phyloP scores from a whole-genome alignment of 2,113 vertebrate genomes.

The Pterophyllum scalare region DNA sequence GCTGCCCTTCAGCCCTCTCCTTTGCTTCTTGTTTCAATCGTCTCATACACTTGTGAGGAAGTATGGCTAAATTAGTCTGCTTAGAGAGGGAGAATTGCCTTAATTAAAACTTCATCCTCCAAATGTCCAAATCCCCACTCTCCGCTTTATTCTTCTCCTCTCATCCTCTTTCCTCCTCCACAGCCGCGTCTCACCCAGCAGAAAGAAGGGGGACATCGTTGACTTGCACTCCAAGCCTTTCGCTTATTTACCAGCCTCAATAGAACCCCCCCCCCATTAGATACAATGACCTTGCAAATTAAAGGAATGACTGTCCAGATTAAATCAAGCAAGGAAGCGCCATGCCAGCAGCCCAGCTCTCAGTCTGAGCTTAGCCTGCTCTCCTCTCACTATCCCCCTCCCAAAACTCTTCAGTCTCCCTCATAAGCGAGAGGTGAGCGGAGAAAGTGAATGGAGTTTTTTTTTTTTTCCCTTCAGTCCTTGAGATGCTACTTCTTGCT shows the following conservation, averaged over 20 bases:
- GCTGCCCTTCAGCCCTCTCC: constrained; percentile 40
- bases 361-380: constrained; percentile 48
- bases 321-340: constrained; percentile 77
- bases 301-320: constrained; percentile 82
- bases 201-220: constrained; percentile 74
- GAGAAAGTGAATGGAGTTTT: constrained; percentile 72
- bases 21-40: constrained; percentile 68
- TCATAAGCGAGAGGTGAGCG: constrained; percentile 70
- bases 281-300: constrained; percentile 82
- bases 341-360: constrained; percentile 44
- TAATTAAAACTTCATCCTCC: constrained; percentile 78
- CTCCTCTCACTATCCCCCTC: constrained; percentile 29
- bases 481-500: constrained; percentile 81
- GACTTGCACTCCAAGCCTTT: constrained; percentile 77
- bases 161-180: constrained; percentile 54
- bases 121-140: constrained; percentile 54
- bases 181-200: constrained; percentile 57
- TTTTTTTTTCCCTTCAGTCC: constrained; percentile 56
- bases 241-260: constrained; percentile 71
- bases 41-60: constrained; percentile 70
- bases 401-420: constrained; percentile 59
- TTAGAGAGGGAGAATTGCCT: constrained; percentile 73
- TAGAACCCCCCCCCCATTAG: constrained; percentile 68
- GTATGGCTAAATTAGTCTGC: constrained; percentile 74
- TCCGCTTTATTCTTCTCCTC: constrained; percentile 55